Evolutionary conservation across 1,140 invertebrate genomes (phyloP).

Genomic region (Lepidurus apus): DNA sequence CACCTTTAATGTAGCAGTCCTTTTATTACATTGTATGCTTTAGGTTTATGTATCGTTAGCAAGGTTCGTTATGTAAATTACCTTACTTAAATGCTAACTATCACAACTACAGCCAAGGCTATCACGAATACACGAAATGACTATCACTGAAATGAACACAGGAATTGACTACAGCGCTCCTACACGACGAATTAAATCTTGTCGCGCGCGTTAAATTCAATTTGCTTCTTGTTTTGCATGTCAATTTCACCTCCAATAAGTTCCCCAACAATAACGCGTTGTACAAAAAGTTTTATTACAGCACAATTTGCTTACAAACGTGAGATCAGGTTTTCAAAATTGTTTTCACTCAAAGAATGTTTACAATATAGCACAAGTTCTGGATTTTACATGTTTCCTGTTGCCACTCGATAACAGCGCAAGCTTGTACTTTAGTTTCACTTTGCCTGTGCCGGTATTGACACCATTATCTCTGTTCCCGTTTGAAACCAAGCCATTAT

Average conservation of each 20-base stretch:
- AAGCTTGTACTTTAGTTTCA: conserved; percentile 1
- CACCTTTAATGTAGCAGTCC: too few species aligned
- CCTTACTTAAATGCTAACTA: too few species aligned
- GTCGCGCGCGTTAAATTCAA: too few species aligned
- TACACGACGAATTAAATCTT: too few species aligned
- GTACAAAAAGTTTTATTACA: neutral
- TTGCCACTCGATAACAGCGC: neutral
- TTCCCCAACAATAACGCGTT: neutral
- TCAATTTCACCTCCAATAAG: neutral
- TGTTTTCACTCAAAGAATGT: neutral
- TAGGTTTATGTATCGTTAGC: too few species aligned
- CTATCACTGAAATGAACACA: too few species aligned
- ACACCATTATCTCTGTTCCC: neutral
- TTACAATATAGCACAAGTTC: neutral
- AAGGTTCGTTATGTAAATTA: too few species aligned
- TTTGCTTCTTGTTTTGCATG: neutral
- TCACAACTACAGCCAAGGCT: too few species aligned
- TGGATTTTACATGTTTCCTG: neutral
- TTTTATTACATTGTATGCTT: too few species aligned
- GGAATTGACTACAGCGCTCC: too few species aligned
- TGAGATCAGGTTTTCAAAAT: neutral
- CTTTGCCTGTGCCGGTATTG: neutral
- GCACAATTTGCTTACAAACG: neutral
- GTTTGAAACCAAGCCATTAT: neutral
- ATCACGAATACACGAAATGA: too few species aligned